Conservation (phyloP, 2,113 vertebrate genomes). For the Aegotheles bennettii region DNA sequence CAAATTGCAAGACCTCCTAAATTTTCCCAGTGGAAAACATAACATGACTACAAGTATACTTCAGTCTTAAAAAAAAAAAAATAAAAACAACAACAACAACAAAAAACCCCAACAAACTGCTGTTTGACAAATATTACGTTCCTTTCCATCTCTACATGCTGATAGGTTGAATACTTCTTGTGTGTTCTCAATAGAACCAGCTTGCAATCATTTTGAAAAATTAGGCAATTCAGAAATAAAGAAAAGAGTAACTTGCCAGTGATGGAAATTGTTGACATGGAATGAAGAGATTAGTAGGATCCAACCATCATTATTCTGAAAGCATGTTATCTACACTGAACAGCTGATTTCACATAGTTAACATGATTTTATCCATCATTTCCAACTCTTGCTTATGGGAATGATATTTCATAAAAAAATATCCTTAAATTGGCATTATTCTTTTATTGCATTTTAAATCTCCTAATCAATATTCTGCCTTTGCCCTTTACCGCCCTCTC, state of each 20-base stretch:
- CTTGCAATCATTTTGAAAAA: neutral
- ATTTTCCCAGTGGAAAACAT: neutral
- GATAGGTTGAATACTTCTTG: neutral
- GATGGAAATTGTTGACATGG: neutral
- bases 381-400: neutral
- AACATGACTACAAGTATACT: neutral
- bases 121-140: neutral
- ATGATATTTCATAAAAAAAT: neutral
- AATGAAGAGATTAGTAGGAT: neutral
- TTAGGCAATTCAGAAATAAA: constrained; percentile 20
- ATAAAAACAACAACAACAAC: neutral
- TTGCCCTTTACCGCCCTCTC: too few relatives aligned
- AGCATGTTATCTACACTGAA: constrained; percentile 22
- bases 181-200: neutral
- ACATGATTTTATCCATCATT: neutral
- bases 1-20: neutral
- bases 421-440: neutral
- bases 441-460: neutral
- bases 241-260: constrained; percentile 9
- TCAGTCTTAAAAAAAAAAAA: neutral
- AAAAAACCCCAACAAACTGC: neutral
- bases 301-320: neutral
- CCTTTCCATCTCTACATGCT: neutral
- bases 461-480: neutral
- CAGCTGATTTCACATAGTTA: constrained; percentile 11